These are phyloP conservation scores for Drosophila novamexicana DNA, from an alignment of 1,140 invertebrate genomes.

Conservation along the genomic window DNA sequence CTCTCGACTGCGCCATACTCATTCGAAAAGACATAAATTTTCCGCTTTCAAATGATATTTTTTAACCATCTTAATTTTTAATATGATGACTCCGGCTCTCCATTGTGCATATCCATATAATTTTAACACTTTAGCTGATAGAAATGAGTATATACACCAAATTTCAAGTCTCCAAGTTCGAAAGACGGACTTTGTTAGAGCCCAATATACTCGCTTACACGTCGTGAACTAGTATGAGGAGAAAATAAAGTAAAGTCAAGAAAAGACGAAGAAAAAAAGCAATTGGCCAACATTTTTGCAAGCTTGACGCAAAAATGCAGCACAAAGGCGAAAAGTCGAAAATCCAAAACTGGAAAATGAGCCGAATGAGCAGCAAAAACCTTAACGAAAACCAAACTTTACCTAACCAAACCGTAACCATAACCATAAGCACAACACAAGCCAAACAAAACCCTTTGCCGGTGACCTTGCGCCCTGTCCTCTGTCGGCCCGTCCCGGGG, in stretches of 20 bases:
- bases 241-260: conserved; percentile 7
- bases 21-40: no score
- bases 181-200: no score
- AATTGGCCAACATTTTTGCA: conserved; percentile 38
- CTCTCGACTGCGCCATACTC: no score
- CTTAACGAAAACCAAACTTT: conserved; percentile 8
- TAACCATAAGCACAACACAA: conserved; percentile 24
- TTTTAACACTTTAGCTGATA: no score
- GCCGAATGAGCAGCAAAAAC: conserved; percentile 1
- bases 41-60: no score
- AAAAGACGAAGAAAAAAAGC: conserved; percentile 1
- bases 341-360: conserved; percentile 18
- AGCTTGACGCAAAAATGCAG: conserved; percentile 38
- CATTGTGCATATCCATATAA: no score
- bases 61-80: no score
- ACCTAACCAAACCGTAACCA: not conserved
- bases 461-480: conserved; percentile 23
- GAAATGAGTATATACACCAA: no score
- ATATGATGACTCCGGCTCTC: no score
- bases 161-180: no score
- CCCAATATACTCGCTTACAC: no score
- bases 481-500: not conserved
- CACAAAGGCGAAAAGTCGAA: conserved; percentile 36
- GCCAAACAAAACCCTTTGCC: conserved; percentile 26
- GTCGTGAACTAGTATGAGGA: not conserved